Evolutionary conservation across 2,888 invertebrate genomes (phyloP), one percentile per base, ranked within the genome.

Genomic region (Priocnemis perturbator): DNA sequence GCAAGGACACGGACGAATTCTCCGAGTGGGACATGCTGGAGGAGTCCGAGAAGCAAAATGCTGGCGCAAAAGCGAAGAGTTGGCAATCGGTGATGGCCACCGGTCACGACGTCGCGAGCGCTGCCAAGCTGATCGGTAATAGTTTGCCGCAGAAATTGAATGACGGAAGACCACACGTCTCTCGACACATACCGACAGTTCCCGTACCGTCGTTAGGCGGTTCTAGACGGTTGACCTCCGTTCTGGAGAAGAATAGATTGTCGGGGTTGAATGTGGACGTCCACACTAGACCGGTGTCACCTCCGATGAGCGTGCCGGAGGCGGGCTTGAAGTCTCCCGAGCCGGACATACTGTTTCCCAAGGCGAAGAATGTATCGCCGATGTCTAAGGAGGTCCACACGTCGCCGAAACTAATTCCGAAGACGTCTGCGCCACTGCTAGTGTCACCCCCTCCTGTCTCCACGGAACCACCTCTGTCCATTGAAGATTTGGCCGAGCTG

Each of bases 401-500:
- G 64, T 14, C 77, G 59, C 9, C 56, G 2, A 71, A 67, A 0
- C 14, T 59, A 5, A 21, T 17, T 9, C n/a, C 67, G 5, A 75
- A 77, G 15, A 67, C 82, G 0, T 47, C 79, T 0, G 77, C 79
- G 17, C 79, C 84, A 2, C 60, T 86, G 17, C 59, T 87, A 11
- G 78, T 83, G 0, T 83, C 86, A 15, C 84, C 85, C 1, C 85
- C 84, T 1, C 81, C 84, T 0, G 79, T 84, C 0, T 81, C 83
- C 0, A 83, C 83, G 0, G 82, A 84, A 44, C 88, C 88, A 3
- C 89, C 89, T 1, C 74, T 89, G 3, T 85, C 88, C 1, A 82
- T 81, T 47, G 87, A 87, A 59, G 89, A 89, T 62, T 44, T 89
- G 21, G 86, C 86, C 0, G 87, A 87, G 52, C 74, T 87, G 14